A percentile compares a stretch with the other conserved stretches of the same genome.
Conservation (phyloP, 2,113 vertebrate species). For the Syrmaticus mikado region DNA sequence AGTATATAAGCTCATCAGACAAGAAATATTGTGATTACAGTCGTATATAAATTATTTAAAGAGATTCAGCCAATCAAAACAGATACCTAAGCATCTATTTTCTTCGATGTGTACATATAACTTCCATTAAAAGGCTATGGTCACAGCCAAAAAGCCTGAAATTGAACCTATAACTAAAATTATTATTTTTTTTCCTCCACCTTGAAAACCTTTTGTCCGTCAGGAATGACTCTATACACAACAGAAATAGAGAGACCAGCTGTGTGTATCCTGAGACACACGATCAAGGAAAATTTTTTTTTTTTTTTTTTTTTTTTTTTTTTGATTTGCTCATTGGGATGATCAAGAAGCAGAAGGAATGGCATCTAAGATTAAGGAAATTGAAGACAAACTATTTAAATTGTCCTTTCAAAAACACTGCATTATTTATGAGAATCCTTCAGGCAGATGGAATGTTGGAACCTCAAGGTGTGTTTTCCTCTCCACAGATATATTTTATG, state of each 20-base stretch:
- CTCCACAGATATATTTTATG: not conserved
- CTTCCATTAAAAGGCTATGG: slow-evolving; percentile 66
- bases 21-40: slow-evolving; percentile 78
- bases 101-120: slow-evolving; percentile 55
- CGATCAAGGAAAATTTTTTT: too few relatives aligned
- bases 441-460: slow-evolving; percentile 19
- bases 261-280: rapidly evolving
- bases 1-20: slow-evolving; percentile 74
- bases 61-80: slow-evolving; percentile 71
- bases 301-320: too few relatives aligned
- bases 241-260: not conserved
- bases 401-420: slow-evolving; percentile 19
- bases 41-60: slow-evolving; percentile 77
- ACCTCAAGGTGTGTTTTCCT: slow-evolving; percentile 37
- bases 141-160: slow-evolving; percentile 59
- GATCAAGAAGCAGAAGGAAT: not conserved
- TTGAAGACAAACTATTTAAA: slow-evolving; percentile 31
- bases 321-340: not conserved
- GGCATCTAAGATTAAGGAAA: not conserved
- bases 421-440: slow-evolving; percentile 29
- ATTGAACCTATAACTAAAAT: slow-evolving; percentile 59
- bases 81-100: slow-evolving; percentile 65
- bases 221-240: not conserved
- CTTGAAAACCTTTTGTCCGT: slow-evolving; percentile 25
- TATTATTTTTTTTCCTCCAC: not conserved